These are phyloP conservation scores for Sphaerolaimus hirsutus DNA, from an alignment of 2,888 invertebrate species.

Conservation along the genomic window DNA sequence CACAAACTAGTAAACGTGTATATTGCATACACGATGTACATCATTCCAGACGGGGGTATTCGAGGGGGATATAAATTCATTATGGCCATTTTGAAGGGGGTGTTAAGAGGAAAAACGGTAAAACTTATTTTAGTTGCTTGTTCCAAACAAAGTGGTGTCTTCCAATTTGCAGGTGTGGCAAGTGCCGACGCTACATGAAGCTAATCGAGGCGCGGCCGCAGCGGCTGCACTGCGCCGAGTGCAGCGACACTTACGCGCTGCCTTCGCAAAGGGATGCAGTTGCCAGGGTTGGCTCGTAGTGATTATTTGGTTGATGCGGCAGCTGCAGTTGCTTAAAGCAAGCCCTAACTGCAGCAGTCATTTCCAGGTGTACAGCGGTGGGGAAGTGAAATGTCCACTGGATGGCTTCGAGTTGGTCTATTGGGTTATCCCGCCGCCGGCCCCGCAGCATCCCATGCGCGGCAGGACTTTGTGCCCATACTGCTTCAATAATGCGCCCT, in stretches of 20 bases:
- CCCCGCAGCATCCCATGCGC: slow-evolving; percentile 15
- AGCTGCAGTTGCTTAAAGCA: slow-evolving; percentile 44
- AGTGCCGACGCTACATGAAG: slow-evolving; percentile 89
- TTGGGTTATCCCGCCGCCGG: slow-evolving; percentile 36
- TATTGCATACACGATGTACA: no score
- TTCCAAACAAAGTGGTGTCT: no score
- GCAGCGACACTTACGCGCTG: slow-evolving; percentile 73
- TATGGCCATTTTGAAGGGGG: no score
- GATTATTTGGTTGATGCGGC: slow-evolving; percentile 34
- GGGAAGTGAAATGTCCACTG: slow-evolving; percentile 80
- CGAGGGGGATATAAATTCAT: background rate
- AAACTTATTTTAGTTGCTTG: background rate
- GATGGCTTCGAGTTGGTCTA: slow-evolving; percentile 87
- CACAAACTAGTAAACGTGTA: no score
- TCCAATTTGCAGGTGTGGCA: slow-evolving; percentile 44
- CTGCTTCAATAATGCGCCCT: slow-evolving; percentile 90
- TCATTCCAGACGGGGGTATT: no score
- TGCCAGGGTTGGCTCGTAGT: slow-evolving; percentile 7
- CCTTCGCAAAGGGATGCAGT: slow-evolving; percentile 40
- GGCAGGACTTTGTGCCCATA: slow-evolving; percentile 89
- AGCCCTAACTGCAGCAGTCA: no score
- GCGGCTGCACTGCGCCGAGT: slow-evolving; percentile 73
- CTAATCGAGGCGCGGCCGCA: slow-evolving; percentile 77
- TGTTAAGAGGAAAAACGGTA: background rate
- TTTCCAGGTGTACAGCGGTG: slow-evolving; percentile 38